These are phyloP conservation scores for Propithecus coquereli DNA, from an alignment of 2,113 vertebrate species.

Conservation along the genomic window DNA sequence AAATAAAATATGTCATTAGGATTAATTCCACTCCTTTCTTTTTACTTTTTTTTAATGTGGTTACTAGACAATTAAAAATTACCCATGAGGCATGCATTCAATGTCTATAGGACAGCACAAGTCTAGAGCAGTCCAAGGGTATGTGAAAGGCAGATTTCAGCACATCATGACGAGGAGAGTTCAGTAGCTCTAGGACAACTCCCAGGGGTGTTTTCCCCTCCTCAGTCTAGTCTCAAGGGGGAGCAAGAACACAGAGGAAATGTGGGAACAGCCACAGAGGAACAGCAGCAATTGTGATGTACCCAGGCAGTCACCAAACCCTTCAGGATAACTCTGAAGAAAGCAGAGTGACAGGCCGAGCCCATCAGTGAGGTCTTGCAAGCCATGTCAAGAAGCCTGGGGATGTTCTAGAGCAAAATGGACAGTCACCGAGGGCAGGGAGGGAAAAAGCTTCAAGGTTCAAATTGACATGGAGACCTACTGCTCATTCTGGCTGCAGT, in stretches of 20 bases:
- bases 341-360: background rate
- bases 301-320: background rate
- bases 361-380: background rate
- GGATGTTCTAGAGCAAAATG: background rate
- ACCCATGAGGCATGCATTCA: background rate
- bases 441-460: background rate
- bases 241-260: background rate
- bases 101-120: background rate
- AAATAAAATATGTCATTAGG: background rate
- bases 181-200: background rate
- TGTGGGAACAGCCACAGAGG: background rate
- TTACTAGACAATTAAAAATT: background rate
- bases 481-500: background rate
- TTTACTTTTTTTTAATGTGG: background rate
- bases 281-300: background rate
- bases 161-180: background rate
- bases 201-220: background rate
- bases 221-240: background rate
- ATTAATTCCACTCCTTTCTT: background rate
- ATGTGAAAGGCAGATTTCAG: background rate
- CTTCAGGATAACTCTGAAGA: background rate
- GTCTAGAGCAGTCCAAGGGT: background rate
- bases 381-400: background rate
- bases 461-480: background rate
- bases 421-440: background rate